Evolutionary conservation across 2,888 invertebrate species (phyloP).

Genomic region (Cosmia trapezina): DNA sequence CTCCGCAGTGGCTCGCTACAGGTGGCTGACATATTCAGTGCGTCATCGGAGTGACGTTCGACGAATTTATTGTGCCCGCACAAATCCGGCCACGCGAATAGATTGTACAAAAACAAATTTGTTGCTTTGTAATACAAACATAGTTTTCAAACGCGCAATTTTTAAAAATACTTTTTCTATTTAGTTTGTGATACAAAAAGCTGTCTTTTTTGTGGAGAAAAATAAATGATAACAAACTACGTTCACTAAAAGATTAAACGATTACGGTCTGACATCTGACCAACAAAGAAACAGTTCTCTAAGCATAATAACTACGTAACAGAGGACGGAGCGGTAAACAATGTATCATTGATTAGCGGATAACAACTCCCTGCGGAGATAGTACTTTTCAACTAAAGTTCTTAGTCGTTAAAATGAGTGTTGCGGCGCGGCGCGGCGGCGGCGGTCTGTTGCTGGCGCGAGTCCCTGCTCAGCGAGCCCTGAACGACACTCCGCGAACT

Average conservation of each 20-base stretch:
- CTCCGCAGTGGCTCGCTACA: background rate
- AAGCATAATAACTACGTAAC: background rate
- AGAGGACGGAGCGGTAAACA: background rate
- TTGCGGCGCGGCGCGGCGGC: too few relatives aligned
- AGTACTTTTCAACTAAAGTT: conserved; percentile 17
- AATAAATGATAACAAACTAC: background rate
- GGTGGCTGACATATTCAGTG: background rate
- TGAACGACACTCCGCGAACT: too few relatives aligned
- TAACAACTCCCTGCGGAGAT: conserved; percentile 3
- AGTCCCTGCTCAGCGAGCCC: too few relatives aligned
- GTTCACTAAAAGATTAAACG: background rate
- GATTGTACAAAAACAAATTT: conserved; percentile 4
- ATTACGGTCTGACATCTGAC: background rate
- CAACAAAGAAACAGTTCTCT: background rate
- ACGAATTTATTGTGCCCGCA: background rate
- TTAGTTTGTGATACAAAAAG: background rate
- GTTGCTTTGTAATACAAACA: conserved; percentile 11
- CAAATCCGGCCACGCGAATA: background rate
- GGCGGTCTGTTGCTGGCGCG: too few relatives aligned
- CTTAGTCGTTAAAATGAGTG: background rate
- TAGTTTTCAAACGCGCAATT: background rate
- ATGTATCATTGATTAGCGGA: background rate
- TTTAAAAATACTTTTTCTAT: background rate
- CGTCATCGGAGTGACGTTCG: background rate
- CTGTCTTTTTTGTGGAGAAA: background rate